A percentile compares a stretch with the other conserved stretches of the same genome.
Evolutionary conservation across 2,888 invertebrate genomes (phyloP).

Genomic region (Hyalella azteca): DNA sequence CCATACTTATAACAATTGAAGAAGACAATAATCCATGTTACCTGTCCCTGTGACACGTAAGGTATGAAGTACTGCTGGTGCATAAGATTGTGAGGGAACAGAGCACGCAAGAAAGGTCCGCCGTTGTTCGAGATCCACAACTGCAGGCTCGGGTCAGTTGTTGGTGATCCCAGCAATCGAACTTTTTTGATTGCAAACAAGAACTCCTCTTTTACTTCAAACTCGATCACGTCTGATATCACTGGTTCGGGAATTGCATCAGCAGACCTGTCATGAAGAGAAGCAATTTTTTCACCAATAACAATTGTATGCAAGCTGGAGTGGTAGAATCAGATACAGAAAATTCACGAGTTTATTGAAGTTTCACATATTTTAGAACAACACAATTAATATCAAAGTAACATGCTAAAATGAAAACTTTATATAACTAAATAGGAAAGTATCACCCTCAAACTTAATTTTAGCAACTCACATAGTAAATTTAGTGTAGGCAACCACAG

Average conservation of each 20-base stretch:
- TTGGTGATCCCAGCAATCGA: background rate
- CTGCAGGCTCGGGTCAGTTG: slow-evolving; percentile 64
- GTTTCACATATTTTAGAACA: no score
- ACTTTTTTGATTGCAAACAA: slow-evolving; percentile 80
- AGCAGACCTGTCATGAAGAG: background rate
- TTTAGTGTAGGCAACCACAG: slow-evolving; percentile 64
- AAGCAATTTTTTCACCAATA: background rate
- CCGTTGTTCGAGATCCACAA: slow-evolving; percentile 80
- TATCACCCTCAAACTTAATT: slow-evolving; percentile 59
- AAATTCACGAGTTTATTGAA: no score
- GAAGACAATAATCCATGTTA: no score
- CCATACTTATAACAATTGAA: no score
- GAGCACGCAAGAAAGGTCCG: slow-evolving; percentile 73
- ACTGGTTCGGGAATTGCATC: slow-evolving; percentile 61
- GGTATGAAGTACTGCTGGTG: slow-evolving; percentile 78
- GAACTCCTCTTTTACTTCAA: slow-evolving; percentile 81
- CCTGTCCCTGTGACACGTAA: slow-evolving; percentile 80
- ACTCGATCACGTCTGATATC: slow-evolving; percentile 77
- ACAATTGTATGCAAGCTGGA: background rate
- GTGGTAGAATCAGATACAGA: background rate
- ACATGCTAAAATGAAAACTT: background rate
- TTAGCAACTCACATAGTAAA: slow-evolving; percentile 60
- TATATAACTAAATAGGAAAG: background rate
- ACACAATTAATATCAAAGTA: background rate
- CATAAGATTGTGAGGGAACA: slow-evolving; percentile 75